Evolutionary conservation across 1,140 invertebrate genomes (phyloP), one percentile per base, ranked within the genome.

Genomic region (Drosophila pruinosa): DNA sequence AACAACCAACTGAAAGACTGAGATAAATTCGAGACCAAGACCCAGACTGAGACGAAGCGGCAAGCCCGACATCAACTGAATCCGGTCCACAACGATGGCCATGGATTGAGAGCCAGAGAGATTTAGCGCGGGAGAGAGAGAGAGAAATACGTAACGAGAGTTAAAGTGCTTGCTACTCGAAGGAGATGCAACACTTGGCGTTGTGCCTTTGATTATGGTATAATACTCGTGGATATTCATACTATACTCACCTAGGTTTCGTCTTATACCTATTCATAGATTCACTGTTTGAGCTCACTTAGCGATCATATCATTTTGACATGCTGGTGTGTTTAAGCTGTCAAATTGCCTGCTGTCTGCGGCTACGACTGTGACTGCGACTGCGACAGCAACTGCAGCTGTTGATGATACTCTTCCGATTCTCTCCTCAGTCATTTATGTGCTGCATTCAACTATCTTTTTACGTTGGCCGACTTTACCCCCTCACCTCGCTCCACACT

Each of bases 271-370:
- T 26, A 41, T 50, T 48, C 62, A 14, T 76, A 63, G 45, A 34
- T 64, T 34, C 64, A 50, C 34, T 79, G 65, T 68, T 69, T 73
- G 78, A 72, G 82, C 82, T 82, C 82, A 78, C 82, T 88, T 88
- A 82, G 82, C 82, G 82, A 88, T 88, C 82, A 88, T 88, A 88
- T 88, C 82, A 88, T 88, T 88, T 88, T 88, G 82, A 88, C 82
- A 82, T 78, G 78, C 82, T 78, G 82, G 82, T 88, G 82, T 88
- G 82, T 86, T 86, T 86, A 86, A 86, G 82, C 82, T 86, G 82
- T 86, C 82, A 86, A 88, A 86, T 86, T 86, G 82, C 82, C 82
- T 85, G 77, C 81, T 86, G 80, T 86, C 81, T 77, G 70, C 80
- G 69, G 73, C 73, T 82, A 72, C 76, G 61, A 68, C 79, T 75